Conservation (phyloP, 2,113 vertebrate genomes). For the Acinonyx jubatus region DNA sequence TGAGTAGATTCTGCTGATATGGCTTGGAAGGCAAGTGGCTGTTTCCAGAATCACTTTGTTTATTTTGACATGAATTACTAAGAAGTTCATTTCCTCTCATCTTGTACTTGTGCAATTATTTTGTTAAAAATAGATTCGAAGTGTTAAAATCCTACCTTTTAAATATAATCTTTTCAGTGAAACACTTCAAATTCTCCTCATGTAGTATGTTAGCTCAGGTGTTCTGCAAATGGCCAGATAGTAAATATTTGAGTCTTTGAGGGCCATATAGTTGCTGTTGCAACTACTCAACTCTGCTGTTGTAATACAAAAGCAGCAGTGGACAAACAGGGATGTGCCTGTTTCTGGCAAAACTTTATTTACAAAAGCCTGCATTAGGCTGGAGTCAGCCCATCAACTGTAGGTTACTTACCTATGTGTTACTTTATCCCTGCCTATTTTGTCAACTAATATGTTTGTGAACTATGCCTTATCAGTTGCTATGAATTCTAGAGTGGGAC, state of each 20-base stretch:
- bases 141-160: conserved; percentile 10
- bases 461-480: background rate
- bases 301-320: background rate
- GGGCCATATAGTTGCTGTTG: background rate
- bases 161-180: background rate
- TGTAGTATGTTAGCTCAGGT: background rate
- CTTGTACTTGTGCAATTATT: background rate
- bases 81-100: background rate
- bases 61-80: background rate
- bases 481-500: background rate
- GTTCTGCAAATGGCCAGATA: background rate
- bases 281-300: background rate
- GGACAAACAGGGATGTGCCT: background rate
- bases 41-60: background rate
- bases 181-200: background rate
- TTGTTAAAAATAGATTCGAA: conserved; percentile 5
- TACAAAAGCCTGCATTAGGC: background rate
- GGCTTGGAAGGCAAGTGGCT: background rate
- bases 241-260: background rate
- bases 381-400: background rate
- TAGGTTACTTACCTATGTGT: background rate
- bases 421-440: background rate
- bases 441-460: background rate
- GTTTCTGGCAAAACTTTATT: background rate
- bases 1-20: background rate